Evolutionary conservation across 2,797 vertebrate genomes (phyloP), one percentile per base, ranked within the genome.

Genomic region (Parauchenoglanis punctatus): DNA sequence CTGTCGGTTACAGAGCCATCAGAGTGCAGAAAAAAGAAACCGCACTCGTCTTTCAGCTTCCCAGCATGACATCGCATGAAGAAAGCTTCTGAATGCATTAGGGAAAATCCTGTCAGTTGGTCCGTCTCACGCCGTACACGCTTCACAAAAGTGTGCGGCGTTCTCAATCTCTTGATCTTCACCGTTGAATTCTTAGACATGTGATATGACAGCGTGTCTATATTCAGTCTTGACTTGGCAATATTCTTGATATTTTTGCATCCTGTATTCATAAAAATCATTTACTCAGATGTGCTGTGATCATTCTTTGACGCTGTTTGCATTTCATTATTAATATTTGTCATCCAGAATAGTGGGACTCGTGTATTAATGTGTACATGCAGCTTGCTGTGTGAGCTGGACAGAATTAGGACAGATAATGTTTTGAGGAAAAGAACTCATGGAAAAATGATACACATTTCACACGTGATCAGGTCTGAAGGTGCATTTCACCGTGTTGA

Each of bases 81-180:
- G 44, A 68, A 83, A 63, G 65, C 46, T 56, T 12, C 49, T n/a
- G 52, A 84, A 17, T 72, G 83, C 83, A 84, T 84, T 35, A 58
- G 63, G 49, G 63, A 84, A 73, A 84, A 85, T 75, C 70, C 68
- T 75, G 83, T 75, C 54, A 85, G 70, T 73, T 25, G 40, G 54
- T 59, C 35, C 35, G 25, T 73, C 68, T 85, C 25, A 23, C 70
- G 20, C 54, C 13, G n/a, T 23, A 58, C 15, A 25, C 20, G 0
- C 52, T 73, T 28, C 35, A 85, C 23, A 73, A 61, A 46, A 46
- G 3, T 25, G 4, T 4, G 23, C 15, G 0, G 2, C 35, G 0
- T 81, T 61, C 68, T 2, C 31, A 1, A 46, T 28, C 70, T 61
- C 70, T 46, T 75, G 6, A 75, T 73, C 70, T 85, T 73, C 68